Evolutionary conservation across 2,888 invertebrate species (phyloP), one percentile per base, ranked within the genome.

Genomic region (Chloroclystis v-ata): DNA sequence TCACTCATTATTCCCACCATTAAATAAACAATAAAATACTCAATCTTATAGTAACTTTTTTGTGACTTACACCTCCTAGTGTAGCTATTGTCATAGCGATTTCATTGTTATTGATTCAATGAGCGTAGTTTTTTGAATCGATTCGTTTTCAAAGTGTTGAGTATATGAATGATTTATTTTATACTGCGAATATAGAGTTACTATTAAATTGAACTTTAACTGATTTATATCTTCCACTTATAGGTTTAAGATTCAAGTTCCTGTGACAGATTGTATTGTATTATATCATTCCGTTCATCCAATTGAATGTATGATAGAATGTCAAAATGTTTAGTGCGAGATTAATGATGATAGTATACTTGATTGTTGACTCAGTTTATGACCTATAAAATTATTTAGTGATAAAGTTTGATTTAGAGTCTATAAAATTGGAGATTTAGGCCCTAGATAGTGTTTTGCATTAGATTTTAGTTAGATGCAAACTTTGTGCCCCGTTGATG

Each of bases 31-130:
- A 20, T 20, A 20, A 20, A 20, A 5, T 20, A 4, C 20, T 20
- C 20, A 20, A 20, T 20, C 20, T 20, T 20, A 20, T 20, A 20
- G 30, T 2, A 8, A 30, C 20, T 30, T 35, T 50, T 50, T 43
- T 43, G 20, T 67, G 28, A 50, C 64, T 75, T 67, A 53, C 25
- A 50, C 61, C 59, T 49, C 53, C 49, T 43, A 39, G 55, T 58
- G 60, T 65, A 67, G 71, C 75, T 75, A 20, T 83, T 84, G 81
- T 83, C 77, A 77, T 70, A 72, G 71, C 75, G 65, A 83, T 75
- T 78, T 82, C 74, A 83, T 84, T 84, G 83, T 85, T 78, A 78
- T 70, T 72, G 69, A 83, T 81, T 82, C 82, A 83, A 81, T 78
- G 80, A 78, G 67, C 73, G 70, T 75, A 75, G 75, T 78, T 81